A percentile compares a stretch with the other conserved stretches of the same genome.
These are phyloP conservation scores for Neogale vison DNA, from an alignment of 2,113 vertebrate species.

Conservation along the genomic window DNA sequence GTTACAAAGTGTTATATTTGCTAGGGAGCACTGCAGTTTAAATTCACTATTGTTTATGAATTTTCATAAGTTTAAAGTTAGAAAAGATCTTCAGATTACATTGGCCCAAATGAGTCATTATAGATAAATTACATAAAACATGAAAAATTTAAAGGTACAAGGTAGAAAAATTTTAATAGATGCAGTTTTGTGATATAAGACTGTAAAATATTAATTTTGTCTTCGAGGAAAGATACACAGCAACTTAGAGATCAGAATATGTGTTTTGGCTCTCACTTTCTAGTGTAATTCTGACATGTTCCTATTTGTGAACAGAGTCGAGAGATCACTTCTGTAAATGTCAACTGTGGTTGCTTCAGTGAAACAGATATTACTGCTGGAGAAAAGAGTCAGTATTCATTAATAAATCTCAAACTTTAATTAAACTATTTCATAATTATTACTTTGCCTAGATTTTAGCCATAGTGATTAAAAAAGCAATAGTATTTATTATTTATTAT, in stretches of 20 bases:
- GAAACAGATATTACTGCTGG: not conserved
- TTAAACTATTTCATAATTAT: conserved; percentile 40
- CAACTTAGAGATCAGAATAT: not conserved
- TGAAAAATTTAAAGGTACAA: not conserved
- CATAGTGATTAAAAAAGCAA: not conserved
- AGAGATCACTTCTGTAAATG: not conserved
- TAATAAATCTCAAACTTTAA: conserved; percentile 44
- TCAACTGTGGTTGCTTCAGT: not conserved
- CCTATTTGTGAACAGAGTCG: not conserved
- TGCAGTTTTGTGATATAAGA: not conserved
- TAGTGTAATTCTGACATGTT: not conserved
- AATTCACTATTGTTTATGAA: not conserved
- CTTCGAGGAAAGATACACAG: not conserved
- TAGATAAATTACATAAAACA: not conserved
- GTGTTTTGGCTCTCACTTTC: not conserved
- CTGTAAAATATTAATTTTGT: not conserved
- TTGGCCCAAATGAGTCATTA: not conserved
- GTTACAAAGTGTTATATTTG: not conserved
- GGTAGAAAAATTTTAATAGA: not conserved
- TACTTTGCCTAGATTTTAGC: conserved; percentile 28
- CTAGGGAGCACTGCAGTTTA: not conserved
- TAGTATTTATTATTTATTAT: conserved; percentile 17
- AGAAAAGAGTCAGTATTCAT: not conserved
- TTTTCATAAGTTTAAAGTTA: not conserved
- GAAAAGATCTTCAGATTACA: not conserved